Percentiles rank a stretch among this genome's conserved stretches.
Evolutionary conservation across 2,113 vertebrate genomes (phyloP).

Genomic region (Cyrtonyx montezumae): DNA sequence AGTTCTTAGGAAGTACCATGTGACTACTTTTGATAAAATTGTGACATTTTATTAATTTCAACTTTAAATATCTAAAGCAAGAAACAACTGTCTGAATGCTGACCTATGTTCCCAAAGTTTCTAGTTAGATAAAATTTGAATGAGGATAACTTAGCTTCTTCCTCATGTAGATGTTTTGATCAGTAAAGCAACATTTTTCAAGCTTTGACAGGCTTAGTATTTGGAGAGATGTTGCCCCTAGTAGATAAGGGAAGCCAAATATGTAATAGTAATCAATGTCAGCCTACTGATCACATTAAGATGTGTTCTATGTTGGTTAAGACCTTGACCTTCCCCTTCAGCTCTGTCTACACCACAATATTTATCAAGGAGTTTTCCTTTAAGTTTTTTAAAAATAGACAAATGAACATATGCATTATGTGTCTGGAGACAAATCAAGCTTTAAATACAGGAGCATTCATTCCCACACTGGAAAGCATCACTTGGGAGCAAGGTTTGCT

Average conservation of each 20-base stretch:
- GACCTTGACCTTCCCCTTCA: background rate
- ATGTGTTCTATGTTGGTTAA: background rate
- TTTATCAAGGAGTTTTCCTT: background rate
- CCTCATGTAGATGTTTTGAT: background rate
- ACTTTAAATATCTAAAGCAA: background rate
- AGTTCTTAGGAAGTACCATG: background rate
- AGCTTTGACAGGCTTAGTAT: background rate
- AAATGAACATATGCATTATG: fast-evolving
- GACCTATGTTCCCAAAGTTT: background rate
- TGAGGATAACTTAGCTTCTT: background rate
- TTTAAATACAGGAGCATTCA: background rate
- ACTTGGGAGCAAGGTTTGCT: background rate
- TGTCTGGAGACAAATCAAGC: background rate
- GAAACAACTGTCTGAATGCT: background rate
- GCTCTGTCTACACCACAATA: background rate
- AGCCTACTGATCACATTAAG: background rate
- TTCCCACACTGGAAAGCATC: background rate
- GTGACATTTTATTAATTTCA: background rate
- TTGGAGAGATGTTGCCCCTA: background rate
- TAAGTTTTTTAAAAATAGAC: background rate
- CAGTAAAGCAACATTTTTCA: background rate
- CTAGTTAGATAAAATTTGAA: background rate
- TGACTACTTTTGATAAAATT: background rate
- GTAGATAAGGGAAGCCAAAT: background rate
- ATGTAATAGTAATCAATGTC: background rate